Conservation (phyloP, 2,888 invertebrate species). For the Mimas tiliae region DNA sequence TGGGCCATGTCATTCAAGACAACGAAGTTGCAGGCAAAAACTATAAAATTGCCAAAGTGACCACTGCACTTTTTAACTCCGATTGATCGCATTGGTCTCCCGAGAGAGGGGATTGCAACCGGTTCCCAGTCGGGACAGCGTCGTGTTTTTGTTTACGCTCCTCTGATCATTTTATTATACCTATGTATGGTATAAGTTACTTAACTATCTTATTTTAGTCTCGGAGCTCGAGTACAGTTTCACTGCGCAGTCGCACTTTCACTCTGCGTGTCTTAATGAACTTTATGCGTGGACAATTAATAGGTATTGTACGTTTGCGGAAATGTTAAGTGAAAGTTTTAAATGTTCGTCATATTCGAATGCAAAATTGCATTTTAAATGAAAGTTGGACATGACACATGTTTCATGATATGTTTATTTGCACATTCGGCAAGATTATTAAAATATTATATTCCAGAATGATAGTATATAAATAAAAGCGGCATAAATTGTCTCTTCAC, state of each 20-base stretch:
- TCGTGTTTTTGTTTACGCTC: slow-evolving; percentile 75
- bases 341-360: neutral
- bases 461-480: no score
- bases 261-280: slow-evolving; percentile 26
- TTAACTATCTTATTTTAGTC: slow-evolving; percentile 66
- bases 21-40: neutral
- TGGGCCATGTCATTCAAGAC: neutral
- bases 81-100: slow-evolving; percentile 27
- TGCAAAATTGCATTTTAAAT: neutral
- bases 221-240: slow-evolving; percentile 44
- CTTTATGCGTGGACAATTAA: neutral
- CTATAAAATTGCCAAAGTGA: neutral
- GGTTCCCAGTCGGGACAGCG: slow-evolving; percentile 45
- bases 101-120: slow-evolving; percentile 45
- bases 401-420: no score
- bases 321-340: neutral
- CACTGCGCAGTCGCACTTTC: slow-evolving; percentile 3
- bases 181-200: slow-evolving; percentile 57
- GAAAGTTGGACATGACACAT: no score
- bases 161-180: slow-evolving; percentile 74
- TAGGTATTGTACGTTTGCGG: neutral
- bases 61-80: slow-evolving; percentile 14
- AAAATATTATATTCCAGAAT: no score
- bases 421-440: no score
- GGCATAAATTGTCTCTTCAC: no score